Percentiles rank a stretch among this genome's conserved stretches.
phyloP scores from a whole-genome alignment of 2,888 invertebrate genomes.

The Chaitophorus viminalis region DNA sequence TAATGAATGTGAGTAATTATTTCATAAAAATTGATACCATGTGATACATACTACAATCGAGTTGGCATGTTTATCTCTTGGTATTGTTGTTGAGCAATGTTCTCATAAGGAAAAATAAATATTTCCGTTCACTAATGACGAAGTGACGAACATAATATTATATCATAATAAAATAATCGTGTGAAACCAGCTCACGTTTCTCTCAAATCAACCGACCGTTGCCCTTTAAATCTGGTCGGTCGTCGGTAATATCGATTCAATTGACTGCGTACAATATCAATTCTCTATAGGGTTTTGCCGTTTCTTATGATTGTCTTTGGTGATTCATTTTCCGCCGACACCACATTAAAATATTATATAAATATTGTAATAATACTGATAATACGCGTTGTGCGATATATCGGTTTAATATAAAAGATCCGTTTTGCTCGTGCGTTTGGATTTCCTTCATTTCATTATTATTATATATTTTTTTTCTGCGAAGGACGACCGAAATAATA shows the following conservation, averaged over 20 bases:
- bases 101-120: neutral
- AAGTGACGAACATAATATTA: neutral
- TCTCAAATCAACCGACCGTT: neutral
- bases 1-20: neutral
- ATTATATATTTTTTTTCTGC: conserved; percentile 13
- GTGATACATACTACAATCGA: neutral
- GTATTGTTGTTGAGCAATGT: neutral
- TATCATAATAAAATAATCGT: no score
- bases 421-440: neutral
- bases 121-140: neutral
- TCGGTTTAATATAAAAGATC: neutral
- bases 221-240: neutral
- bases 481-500: conserved; percentile 53
- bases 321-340: neutral
- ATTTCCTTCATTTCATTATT: conserved; percentile 19
- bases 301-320: neutral
- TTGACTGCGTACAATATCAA: no score
- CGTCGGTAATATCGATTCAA: no score
- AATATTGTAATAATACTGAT: no score
- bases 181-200: neutral
- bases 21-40: neutral
- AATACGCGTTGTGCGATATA: neutral
- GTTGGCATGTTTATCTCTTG: neutral
- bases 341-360: no score
- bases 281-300: neutral